Conservation (phyloP, 2,888 invertebrate genomes). For the Sacculina carcini region DNA sequence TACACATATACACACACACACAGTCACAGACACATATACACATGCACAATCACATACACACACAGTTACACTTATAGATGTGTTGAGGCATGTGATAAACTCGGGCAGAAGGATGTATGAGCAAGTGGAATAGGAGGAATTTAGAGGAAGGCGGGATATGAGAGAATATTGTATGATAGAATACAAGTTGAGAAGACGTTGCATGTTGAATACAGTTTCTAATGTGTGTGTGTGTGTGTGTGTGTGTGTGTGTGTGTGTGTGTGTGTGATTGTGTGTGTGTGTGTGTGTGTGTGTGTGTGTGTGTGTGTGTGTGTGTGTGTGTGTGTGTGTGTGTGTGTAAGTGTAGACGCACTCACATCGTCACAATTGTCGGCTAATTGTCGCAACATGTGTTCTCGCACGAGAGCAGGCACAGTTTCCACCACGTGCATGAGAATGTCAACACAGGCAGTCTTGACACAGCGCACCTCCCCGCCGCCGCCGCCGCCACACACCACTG, state of each 20-base stretch:
- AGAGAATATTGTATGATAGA: not conserved
- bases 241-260: too few relatives aligned
- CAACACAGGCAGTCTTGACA: constrained; percentile 89
- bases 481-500: constrained; percentile 40
- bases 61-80: not conserved
- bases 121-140: not conserved
- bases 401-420: constrained; percentile 95
- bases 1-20: constrained; percentile 1
- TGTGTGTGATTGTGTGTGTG: too few relatives aligned
- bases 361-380: constrained; percentile 51
- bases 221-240: too few relatives aligned
- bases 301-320: too few relatives aligned
- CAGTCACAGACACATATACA: constrained; percentile 1
- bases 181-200: too few relatives aligned
- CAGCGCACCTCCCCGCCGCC: constrained; percentile 30
- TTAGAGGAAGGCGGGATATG: not conserved
- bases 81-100: not conserved
- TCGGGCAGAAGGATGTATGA: not conserved
- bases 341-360: too few relatives aligned
- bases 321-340: too few relatives aligned
- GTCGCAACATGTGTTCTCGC: constrained; percentile 82
- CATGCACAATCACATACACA: not conserved
- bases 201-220: too few relatives aligned
- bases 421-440: constrained; percentile 90
- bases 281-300: too few relatives aligned